phyloP scores from a whole-genome alignment of 1,140 invertebrate genomes.

The Drosophila carrolli region DNA sequence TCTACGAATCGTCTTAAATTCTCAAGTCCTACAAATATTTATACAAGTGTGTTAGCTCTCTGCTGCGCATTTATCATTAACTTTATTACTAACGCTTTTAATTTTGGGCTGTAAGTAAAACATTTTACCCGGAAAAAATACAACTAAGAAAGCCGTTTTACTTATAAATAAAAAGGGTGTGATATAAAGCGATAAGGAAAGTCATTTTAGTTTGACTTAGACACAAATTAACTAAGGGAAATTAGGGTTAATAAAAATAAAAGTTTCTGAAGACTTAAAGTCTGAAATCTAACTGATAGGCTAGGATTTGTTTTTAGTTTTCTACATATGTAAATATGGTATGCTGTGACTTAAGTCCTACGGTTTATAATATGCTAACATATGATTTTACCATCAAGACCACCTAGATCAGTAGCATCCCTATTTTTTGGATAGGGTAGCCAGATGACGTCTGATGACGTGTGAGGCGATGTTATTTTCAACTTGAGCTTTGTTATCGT shows the following conservation, averaged over 20 bases:
- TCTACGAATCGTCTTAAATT: background rate
- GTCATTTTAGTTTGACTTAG: too few relatives aligned
- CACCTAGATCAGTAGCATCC: background rate
- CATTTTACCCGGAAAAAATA: background rate
- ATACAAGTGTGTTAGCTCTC: background rate
- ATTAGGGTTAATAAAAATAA: too few relatives aligned
- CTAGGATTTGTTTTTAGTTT: too few relatives aligned
- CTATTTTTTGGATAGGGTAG: slow-evolving; percentile 4
- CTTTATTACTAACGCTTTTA: background rate
- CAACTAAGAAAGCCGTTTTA: too few relatives aligned
- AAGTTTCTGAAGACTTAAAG: too few relatives aligned
- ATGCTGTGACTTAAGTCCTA: too few relatives aligned
- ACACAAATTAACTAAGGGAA: too few relatives aligned
- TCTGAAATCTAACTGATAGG: too few relatives aligned
- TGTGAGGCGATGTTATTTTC: slow-evolving; percentile 61
- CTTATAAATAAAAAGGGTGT: too few relatives aligned
- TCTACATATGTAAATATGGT: too few relatives aligned
- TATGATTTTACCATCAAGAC: background rate
- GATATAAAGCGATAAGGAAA: too few relatives aligned
- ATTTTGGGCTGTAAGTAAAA: background rate
- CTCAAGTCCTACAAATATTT: background rate
- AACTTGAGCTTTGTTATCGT: slow-evolving; percentile 51
- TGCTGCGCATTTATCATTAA: background rate
- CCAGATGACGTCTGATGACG: slow-evolving; percentile 53
- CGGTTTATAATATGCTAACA: too few relatives aligned